Base-by-base conservation (phyloP, 2,888 invertebrate species). In the Kryphioiulus occultus region DNA sequence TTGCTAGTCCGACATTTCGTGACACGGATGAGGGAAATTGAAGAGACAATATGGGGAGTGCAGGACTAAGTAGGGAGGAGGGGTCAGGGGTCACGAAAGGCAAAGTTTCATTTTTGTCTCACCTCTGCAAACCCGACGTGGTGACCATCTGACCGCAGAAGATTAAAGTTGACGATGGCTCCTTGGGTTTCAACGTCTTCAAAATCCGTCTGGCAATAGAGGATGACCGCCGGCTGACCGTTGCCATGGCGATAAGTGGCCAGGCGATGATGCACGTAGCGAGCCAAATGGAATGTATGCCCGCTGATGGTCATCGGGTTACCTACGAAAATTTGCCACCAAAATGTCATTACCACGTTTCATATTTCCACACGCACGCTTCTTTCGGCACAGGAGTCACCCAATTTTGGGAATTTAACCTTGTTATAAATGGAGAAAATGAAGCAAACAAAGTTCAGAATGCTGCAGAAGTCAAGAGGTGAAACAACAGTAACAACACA, bases 51-150 rank as follows among this genome's bases (percentile, higher is more conserved):
- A 12, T 83, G 22, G 32, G 26, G 17, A 83, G 83, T 5, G 39
- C 83, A 83, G 26, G n/a, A n/a, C 22, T 83, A 83, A 35, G 83
- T 83, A 32, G 83, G 17, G 30, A 35, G 83, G 32, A n/a, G n/a
- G n/a, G 22, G 78, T 15, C 7, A 7, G 26, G 32, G 83, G 83
- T 83, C 83, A 83, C 30, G 10, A 26, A 59, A n/a, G 59, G 47
- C 78, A 22, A 30, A 15, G 4, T 83, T 84, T 85, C 59, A 47
- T 35, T 88, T 35, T 44, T 12, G 30, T 26, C 53, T 42, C 39
- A 96, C 96, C 94, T 98, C 97, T 89, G 96, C 94, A 93, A 95
- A 99, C 86, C 99, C 99, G 90, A 98, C 94, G 92, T 94, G 95
- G 82, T 94, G 93, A 35, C 96, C 96, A 92, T 95, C 95, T 68